Conservation (phyloP, 2,888 invertebrate species). For the Stratiomys singularior region DNA sequence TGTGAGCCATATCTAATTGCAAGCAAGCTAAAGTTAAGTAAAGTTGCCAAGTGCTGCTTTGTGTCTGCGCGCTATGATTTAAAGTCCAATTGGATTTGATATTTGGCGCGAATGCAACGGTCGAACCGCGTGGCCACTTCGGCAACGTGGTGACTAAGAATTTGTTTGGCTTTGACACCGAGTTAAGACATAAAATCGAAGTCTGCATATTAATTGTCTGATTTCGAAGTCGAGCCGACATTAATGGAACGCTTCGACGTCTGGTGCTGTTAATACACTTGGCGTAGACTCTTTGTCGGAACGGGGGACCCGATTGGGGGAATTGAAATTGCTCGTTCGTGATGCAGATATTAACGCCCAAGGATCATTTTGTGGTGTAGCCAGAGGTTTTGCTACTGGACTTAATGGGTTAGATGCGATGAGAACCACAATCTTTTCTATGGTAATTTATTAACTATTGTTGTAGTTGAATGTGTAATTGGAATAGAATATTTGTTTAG, state of each 20-base stretch:
- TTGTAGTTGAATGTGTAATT: not conserved
- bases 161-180: slow-evolving; percentile 33
- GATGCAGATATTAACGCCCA: slow-evolving; percentile 16
- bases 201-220: slow-evolving; percentile 45
- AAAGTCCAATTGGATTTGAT: not conserved
- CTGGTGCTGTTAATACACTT: not conserved
- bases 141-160: slow-evolving; percentile 5
- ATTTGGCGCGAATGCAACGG: slow-evolving; percentile 16
- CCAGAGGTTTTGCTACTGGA: slow-evolving; percentile 9
- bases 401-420: not conserved
- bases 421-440: not conserved
- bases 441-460: slow-evolving; percentile 30
- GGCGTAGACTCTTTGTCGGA: not conserved
- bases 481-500: no score
- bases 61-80: slow-evolving; percentile 9
- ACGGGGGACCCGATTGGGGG: not conserved
- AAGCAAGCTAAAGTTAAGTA: slow-evolving; percentile 2
- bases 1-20: slow-evolving; percentile 15
- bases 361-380: not conserved
- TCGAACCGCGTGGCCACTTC: not conserved
- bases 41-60: slow-evolving; percentile 6
- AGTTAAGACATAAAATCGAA: slow-evolving; percentile 43
- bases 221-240: slow-evolving; percentile 32
- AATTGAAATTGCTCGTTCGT: slow-evolving; percentile 23
- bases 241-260: slow-evolving; percentile 22